Evolutionary conservation across 2,113 vertebrate genomes (phyloP).

Genomic region (Bubo bubo): DNA sequence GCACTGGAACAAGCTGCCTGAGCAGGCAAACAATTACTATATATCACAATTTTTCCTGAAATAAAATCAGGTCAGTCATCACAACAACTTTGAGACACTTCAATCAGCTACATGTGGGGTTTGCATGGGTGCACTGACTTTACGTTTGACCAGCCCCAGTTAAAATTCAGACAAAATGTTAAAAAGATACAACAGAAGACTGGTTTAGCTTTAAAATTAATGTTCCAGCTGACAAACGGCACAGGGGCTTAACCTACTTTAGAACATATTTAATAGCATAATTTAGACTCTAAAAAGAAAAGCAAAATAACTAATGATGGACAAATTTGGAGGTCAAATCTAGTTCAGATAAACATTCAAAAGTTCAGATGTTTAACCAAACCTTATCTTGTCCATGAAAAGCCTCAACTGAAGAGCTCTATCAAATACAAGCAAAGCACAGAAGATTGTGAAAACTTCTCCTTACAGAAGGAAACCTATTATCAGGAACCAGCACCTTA

Average conservation of each 20-base stretch:
- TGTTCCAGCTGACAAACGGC: constrained; percentile 56
- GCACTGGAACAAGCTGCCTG: neutral
- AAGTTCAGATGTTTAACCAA: constrained; percentile 67
- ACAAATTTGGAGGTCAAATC: constrained; percentile 57
- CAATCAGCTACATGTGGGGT: neutral
- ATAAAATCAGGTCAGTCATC: neutral
- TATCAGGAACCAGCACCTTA: constrained; percentile 60
- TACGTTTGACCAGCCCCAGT: neutral
- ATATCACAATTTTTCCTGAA: neutral
- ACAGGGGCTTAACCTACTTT: constrained; percentile 57
- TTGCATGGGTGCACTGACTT: neutral
- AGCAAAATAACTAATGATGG: constrained; percentile 61
- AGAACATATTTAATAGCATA: constrained; percentile 61
- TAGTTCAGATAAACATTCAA: constrained; percentile 66
- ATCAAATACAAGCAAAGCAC: constrained; percentile 38
- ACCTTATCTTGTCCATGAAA: constrained; percentile 70
- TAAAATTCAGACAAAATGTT: constrained; percentile 15
- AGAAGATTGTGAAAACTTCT: constrained; percentile 42
- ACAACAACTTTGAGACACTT: neutral
- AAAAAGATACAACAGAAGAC: neutral
- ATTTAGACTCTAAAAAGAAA: constrained; percentile 58
- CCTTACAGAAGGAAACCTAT: constrained; percentile 13
- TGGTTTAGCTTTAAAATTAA: constrained; percentile 52
- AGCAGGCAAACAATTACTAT: neutral
- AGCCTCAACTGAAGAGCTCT: neutral